Conservation (phyloP, 2,797 vertebrate genomes). For the Syngnathus acus region DNA sequence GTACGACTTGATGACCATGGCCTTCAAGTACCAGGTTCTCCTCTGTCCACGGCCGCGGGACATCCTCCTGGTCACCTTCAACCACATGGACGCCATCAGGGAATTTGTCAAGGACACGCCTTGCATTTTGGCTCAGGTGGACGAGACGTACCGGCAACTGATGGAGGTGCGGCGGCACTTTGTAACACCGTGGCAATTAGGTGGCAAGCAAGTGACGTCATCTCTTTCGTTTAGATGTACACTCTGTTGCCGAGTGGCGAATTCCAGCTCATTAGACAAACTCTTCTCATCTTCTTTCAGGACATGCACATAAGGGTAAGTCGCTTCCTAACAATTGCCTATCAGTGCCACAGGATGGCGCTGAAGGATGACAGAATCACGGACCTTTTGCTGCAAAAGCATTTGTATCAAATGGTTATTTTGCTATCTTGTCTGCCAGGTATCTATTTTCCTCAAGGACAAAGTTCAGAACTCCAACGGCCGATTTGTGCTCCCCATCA, state of each 20-base stretch:
- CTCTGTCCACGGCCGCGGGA: slow-evolving; percentile 90
- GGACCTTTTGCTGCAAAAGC: not conserved
- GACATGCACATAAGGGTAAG: slow-evolving; percentile 97
- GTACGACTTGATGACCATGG: slow-evolving; percentile 99
- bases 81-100: slow-evolving; percentile 95
- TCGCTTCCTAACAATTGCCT: slow-evolving; percentile 9
- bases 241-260: slow-evolving; percentile 79
- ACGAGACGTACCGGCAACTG: slow-evolving; percentile 83
- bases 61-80: slow-evolving; percentile 90
- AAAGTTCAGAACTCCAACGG: slow-evolving; percentile 97
- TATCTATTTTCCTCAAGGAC: slow-evolving; percentile 97
- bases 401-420: not conserved
- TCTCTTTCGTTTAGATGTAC: slow-evolving; percentile 73
- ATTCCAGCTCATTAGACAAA: slow-evolving; percentile 94
- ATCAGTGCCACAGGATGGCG: no score
- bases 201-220: no score
- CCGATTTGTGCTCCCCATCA: slow-evolving; percentile 87
- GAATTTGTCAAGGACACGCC: slow-evolving; percentile 87
- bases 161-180: slow-evolving; percentile 62
- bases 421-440: slow-evolving; percentile 61
- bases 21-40: slow-evolving; percentile 96
- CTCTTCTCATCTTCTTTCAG: slow-evolving; percentile 93
- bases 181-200: not conserved
- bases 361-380: no score
- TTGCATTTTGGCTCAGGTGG: slow-evolving; percentile 84